A percentile compares a stretch with the other conserved stretches of the same genome.
Conservation (phyloP, 1,140 invertebrate genomes). For the Brachionus manjavacas region DNA sequence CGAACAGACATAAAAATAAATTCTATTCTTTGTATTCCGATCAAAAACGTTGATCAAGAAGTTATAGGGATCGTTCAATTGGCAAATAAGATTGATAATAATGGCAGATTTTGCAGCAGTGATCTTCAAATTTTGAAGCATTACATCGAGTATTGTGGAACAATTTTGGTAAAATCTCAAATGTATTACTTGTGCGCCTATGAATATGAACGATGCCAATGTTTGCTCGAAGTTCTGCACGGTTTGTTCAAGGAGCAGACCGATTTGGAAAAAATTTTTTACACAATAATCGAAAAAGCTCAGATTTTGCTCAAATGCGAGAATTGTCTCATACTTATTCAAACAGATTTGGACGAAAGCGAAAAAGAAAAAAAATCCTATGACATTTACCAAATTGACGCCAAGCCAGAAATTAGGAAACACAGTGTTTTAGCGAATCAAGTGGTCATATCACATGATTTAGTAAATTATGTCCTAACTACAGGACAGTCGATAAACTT, state of each 20-base stretch:
- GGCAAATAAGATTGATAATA: constrained; percentile 68
- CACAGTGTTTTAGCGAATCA: background rate
- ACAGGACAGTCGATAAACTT: constrained; percentile 86
- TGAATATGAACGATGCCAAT: constrained; percentile 60
- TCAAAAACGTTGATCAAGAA: constrained; percentile 88
- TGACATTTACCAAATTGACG: constrained; percentile 56
- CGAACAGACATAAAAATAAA: constrained; percentile 46
- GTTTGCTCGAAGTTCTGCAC: constrained; percentile 59
- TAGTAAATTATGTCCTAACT: constrained; percentile 85
- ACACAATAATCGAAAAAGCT: constrained; percentile 60
- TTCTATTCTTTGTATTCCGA: constrained; percentile 69
- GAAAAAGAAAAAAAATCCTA: constrained; percentile 51
- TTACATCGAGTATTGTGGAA: constrained; percentile 60
- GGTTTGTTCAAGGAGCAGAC: constrained; percentile 61
- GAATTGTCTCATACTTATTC: constrained; percentile 56
- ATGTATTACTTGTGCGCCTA: constrained; percentile 57
- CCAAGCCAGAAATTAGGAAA: constrained; percentile 52
- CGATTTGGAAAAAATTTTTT: constrained; percentile 59
- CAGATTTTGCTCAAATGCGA: constrained; percentile 59
- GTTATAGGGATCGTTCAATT: constrained; percentile 94
- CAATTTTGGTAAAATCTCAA: constrained; percentile 59
- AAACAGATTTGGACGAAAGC: constrained; percentile 47
- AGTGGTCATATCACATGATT: constrained; percentile 61
- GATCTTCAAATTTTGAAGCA: constrained; percentile 58
- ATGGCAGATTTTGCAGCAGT: constrained; percentile 50